Evolutionary conservation across 2,888 invertebrate species (phyloP), one percentile per base, ranked within the genome.

Genomic region (Cheilosia vulpina): DNA sequence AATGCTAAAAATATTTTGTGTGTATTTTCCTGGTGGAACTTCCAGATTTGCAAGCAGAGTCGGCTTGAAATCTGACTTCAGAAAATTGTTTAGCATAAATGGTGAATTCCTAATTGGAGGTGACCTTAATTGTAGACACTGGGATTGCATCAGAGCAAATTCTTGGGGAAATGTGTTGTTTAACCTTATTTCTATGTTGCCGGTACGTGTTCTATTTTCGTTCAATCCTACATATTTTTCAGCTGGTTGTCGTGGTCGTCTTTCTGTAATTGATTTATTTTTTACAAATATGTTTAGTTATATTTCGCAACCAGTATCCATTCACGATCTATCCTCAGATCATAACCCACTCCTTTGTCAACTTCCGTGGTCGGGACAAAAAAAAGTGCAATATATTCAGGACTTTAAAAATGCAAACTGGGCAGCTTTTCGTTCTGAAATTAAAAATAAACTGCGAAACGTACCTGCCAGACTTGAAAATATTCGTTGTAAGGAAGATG

Each of bases 41-140:
- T n/a, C n/a, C n/a, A n/a, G n/a, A n/a, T n/a, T n/a, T n/a, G n/a
- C n/a, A n/a, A n/a, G n/a, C n/a, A n/a, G n/a, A n/a, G n/a, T n/a
- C 9, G 7, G 7, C 1, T 58, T 76, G 2, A 66, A 43, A 4
- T 7, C 13, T 11, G 47, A 76, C 13, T 19, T 75, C 1, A 50
- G 43, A 6, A 63, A 45, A 21, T 4, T 73, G 4, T 72, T 63
- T 2, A 21, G 9, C 11, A 27, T 21, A 15, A 45, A 9, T 24
- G 45, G 15, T 15, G 63, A 53, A 15, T 63, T 11, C 4, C 7
- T 75, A 50, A 52, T 71, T 52, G 66, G 65, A 17, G 66, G 75
- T 50, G 65, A 58, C 34, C 19, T 75, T 15, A 75, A 66, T 47
- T 75, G 65, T 24, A 75, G 58, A 47, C 66, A 66, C 17, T 75